These are phyloP conservation scores for Drosophila basisetae DNA, from an alignment of 2,888 invertebrate species.

Conservation along the genomic window DNA sequence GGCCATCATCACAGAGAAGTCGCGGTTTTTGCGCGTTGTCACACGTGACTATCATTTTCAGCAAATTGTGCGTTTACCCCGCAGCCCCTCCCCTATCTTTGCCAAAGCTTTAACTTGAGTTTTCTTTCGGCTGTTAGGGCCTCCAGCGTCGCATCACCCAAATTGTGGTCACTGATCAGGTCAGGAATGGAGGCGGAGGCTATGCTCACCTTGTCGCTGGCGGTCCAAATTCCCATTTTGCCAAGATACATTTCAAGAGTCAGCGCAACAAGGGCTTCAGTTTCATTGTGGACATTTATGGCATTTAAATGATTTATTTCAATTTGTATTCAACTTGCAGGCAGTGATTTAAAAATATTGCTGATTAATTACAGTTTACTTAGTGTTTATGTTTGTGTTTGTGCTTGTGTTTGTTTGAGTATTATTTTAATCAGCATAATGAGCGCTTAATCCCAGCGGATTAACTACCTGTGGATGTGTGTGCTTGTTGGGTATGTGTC, in stretches of 20 bases:
- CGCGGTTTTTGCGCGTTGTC: conserved; percentile 59
- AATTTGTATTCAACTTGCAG: background rate
- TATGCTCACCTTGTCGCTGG: conserved; percentile 82
- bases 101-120: background rate
- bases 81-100: background rate
- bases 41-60: conserved; percentile 59
- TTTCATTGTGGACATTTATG: conserved; percentile 85
- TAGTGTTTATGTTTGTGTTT: conserved; percentile 13
- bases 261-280: conserved; percentile 85
- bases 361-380: conserved; percentile 50
- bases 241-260: conserved; percentile 85
- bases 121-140: conserved; percentile 4
- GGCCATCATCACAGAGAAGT: conserved; percentile 59
- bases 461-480: conserved; percentile 16
- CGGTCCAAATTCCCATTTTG: conserved; percentile 83
- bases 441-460: conserved; percentile 21
- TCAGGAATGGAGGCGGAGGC: conserved; percentile 85
- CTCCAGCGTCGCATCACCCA: conserved; percentile 77
- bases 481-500: background rate
- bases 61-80: conserved; percentile 40
- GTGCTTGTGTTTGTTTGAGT: conserved; percentile 10
- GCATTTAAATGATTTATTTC: conserved; percentile 46
- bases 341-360: conserved; percentile 5
- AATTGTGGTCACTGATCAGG: conserved; percentile 84
- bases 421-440: conserved; percentile 46